Evolutionary conservation across 2,888 invertebrate genomes (phyloP), one percentile per base, ranked within the genome.

Genomic region (Drosophila acutilabella): DNA sequence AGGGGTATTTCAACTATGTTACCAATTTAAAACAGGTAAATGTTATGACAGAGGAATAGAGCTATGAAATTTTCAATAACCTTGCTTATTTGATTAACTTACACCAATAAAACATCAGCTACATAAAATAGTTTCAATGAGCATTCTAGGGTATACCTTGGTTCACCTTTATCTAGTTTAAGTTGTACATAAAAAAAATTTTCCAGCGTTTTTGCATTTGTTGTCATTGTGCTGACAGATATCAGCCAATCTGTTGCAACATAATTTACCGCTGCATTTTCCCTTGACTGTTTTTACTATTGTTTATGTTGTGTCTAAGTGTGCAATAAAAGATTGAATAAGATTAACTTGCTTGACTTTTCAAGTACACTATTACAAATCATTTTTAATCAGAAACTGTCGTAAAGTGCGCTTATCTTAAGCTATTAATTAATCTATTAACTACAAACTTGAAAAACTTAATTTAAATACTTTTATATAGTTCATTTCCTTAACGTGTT

Each of bases 161-260:
- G 20, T 36, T 33, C 11, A 11, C 20, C 14, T 56, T 56, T n/a
- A 5, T 6, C 6, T 20, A 20, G 11, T 33, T 42, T 2, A 2
- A 11, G 1, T 13, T 53, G 41, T 44, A 23, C 40, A 18, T 52
- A 18, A 14, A 14, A 36, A 36, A 36, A 30, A 33, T 20, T 33
- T 44, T 36, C 8, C 4, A 1, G 5, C 13, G 20, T 13, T 23
- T n/a, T 44, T n/a, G 14, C 54, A 51, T 51, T 40, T 54, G 60
- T 51, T 64, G 13, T 70, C 71, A 58, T 72, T 71, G 48, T 70
- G 66, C 62, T 68, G 74, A 65, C 66, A 54, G 64, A 59, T 66
- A 67, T 65, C 53, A 74, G 56, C 36, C 71, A 76, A 78, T 74
- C 66, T 70, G 78, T 67, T 73, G 69, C 64, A 65, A 57, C 72